Percentiles rank a stretch among this genome's conserved stretches.
phyloP scores from a whole-genome alignment of 2,888 invertebrate genomes.

The Cheilosia scutellata region DNA sequence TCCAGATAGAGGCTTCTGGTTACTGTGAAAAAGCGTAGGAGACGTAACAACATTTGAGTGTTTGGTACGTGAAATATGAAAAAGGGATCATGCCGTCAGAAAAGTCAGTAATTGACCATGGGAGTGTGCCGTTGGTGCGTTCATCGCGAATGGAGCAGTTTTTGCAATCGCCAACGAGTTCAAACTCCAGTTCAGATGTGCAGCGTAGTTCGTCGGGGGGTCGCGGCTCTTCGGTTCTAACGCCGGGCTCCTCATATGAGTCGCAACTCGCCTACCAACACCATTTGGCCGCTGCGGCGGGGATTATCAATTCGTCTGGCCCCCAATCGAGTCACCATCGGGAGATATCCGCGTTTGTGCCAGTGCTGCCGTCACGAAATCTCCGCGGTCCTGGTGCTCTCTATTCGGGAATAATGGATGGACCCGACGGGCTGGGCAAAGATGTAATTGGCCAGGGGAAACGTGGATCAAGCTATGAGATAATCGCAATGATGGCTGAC shows the following conservation, averaged over 20 bases:
- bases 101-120: conserved; percentile 79
- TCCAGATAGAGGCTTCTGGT: conserved; percentile 73
- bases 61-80: conserved; percentile 54
- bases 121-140: conserved; percentile 82
- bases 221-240: conserved; percentile 81
- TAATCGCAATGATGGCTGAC: conserved; percentile 96
- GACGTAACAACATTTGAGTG: conserved; percentile 21
- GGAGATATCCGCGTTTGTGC: conserved; percentile 94
- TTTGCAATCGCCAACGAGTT: conserved; percentile 85
- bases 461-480: conserved; percentile 89
- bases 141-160: conserved; percentile 87
- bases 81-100: conserved; percentile 81
- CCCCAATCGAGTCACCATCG: conserved; percentile 86
- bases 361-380: conserved; percentile 92
- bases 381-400: conserved; percentile 88
- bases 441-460: conserved; percentile 81
- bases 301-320: conserved; percentile 81
- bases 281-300: conserved; percentile 85
- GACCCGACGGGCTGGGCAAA: conserved; percentile 86
- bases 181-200: conserved; percentile 73
- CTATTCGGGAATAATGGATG: conserved; percentile 88
- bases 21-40: conserved; percentile 50
- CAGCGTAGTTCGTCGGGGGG: conserved; percentile 84
- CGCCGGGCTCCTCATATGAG: conserved; percentile 85
- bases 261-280: conserved; percentile 89